These are phyloP conservation scores for Heliconius melpomene DNA, from an alignment of 1,140 invertebrate genomes.

Conservation along the genomic window DNA sequence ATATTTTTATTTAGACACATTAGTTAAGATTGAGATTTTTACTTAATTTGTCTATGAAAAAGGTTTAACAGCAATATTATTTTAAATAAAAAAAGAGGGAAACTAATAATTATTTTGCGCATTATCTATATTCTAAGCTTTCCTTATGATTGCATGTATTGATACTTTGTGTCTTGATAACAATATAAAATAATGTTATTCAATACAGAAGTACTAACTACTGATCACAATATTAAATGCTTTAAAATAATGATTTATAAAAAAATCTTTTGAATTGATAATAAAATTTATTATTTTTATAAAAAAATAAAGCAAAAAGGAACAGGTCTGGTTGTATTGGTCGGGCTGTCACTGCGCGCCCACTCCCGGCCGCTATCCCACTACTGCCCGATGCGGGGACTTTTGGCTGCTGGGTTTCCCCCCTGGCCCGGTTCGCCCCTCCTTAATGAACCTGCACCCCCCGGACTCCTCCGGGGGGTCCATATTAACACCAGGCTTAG, in stretches of 20 bases:
- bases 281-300: background rate
- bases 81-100: too few relatives aligned
- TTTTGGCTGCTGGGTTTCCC: constrained; percentile 7
- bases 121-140: background rate
- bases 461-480: constrained; percentile 6
- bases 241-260: too few relatives aligned
- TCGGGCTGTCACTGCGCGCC: constrained; percentile 2
- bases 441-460: constrained; percentile 3
- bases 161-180: background rate
- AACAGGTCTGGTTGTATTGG: constrained; percentile 5
- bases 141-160: background rate
- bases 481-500: constrained; percentile 1
- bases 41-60: too few relatives aligned
- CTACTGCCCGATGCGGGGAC: constrained; percentile 2
- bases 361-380: constrained; percentile 6
- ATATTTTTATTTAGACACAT: too few relatives aligned
- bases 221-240: background rate
- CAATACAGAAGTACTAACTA: background rate
- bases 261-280: too few relatives aligned
- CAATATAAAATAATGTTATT: background rate
- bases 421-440: constrained; percentile 3
- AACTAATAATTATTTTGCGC: background rate
- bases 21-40: too few relatives aligned
- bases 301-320: background rate
- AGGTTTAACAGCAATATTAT: too few relatives aligned